Evolutionary conservation across 1,140 invertebrate species (phyloP), one percentile per base, ranked within the genome.

Genomic region (Drosophila ficusphila): DNA sequence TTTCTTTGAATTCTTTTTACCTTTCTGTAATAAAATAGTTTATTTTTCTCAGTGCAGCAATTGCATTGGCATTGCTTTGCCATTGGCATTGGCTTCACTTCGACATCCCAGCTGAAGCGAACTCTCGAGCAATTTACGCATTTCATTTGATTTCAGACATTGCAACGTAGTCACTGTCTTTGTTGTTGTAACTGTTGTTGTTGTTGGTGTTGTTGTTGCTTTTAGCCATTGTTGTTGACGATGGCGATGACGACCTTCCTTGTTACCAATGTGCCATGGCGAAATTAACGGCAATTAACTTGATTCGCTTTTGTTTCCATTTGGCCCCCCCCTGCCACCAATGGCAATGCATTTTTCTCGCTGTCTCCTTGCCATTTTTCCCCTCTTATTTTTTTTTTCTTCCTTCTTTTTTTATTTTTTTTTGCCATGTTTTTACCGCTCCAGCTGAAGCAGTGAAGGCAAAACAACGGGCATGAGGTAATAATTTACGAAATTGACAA

Each of bases 401-500:
- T 14, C n/a, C n/a, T 46, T 62, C 34, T 19, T 11, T 21, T 33
- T 39, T 34, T 25, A 25, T 14, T 14, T 52, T 8, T 14, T 9
- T n/a, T 34, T 34, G 19, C 54, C 42, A 16, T 9, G 44, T 57
- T 39, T 51, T 34, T 60, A 36, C 25, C 14, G 57, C 46, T 71
- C 47, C 47, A 67, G 73, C 57, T n/a, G n/a, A n/a, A n/a, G n/a
- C n/a, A n/a, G n/a, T n/a, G n/a, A 65, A 57, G 27, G 23, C 56
- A 33, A n/a, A n/a, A 46, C 42, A 21, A 39, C 39, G 31, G 54
- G 41, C 77, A 81, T 82, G 81, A 79, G 79, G 65, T 81, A 85
- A 85, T 85, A 81, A 81, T 74, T 85, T 86, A 81, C 72, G 68
- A 85, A 85, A 85, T 85, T 81, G 81, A 85, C 81, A 85, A 88